Conservation (phyloP, 1,140 invertebrate genomes). For the Aphis craccivora region DNA sequence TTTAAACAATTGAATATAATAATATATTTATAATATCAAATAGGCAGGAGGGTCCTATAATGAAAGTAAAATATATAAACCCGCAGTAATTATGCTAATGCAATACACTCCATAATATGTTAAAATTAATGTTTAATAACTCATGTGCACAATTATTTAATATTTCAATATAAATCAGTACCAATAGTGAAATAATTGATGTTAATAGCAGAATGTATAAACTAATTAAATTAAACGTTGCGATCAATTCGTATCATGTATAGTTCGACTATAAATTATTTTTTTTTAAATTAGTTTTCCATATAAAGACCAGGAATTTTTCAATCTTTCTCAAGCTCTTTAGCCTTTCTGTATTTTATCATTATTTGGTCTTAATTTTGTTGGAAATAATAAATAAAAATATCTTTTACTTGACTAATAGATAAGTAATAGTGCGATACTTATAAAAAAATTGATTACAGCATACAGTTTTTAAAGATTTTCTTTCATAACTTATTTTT, state of each 20-base stretch:
- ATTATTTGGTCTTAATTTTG: too few species aligned
- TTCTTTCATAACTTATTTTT: background rate
- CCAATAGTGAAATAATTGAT: background rate
- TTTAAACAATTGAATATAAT: background rate
- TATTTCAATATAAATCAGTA: background rate
- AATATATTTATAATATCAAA: background rate
- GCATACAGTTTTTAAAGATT: background rate
- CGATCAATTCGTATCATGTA: too few species aligned
- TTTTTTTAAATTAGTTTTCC: too few species aligned
- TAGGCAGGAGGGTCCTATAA: background rate
- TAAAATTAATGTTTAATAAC: too few species aligned
- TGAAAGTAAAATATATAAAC: background rate
- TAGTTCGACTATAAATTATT: too few species aligned
- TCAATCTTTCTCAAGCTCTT: too few species aligned
- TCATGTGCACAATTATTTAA: background rate
- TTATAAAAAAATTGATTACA: background rate
- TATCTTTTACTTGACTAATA: too few species aligned
- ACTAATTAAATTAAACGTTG: too few species aligned
- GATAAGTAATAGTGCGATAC: too few species aligned
- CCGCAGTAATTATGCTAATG: background rate
- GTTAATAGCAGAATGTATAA: background rate
- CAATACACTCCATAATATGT: background rate
- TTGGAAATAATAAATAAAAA: too few species aligned
- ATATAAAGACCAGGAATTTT: too few species aligned
- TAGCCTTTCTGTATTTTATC: too few species aligned